phyloP scores from a whole-genome alignment of 2,888 invertebrate species.

The Chrysopilus asiliformis region DNA sequence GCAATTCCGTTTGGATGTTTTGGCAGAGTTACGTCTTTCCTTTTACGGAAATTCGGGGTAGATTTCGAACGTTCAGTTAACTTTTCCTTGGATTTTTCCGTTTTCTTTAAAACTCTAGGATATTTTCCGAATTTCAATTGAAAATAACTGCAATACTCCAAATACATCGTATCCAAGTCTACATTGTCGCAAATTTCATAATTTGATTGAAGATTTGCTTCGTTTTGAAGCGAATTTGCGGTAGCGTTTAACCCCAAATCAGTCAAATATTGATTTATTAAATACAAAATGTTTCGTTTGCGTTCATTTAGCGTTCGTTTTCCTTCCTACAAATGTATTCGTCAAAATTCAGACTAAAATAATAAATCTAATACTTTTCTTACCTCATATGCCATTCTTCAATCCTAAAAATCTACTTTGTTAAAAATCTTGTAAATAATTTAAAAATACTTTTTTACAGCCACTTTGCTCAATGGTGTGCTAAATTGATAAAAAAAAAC shows the following conservation, averaged over 20 bases:
- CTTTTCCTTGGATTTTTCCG: too few relatives aligned
- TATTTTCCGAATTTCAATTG: slow-evolving; percentile 72
- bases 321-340: too few relatives aligned
- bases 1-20: not conserved
- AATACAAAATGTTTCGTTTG: slow-evolving; percentile 43
- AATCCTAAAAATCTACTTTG: too few relatives aligned
- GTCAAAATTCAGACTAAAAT: too few relatives aligned
- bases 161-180: slow-evolving; percentile 72
- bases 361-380: too few relatives aligned
- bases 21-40: not conserved
- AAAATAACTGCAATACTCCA: slow-evolving; percentile 82
- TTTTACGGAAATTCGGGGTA: too few relatives aligned
- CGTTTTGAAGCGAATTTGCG: slow-evolving; percentile 50
- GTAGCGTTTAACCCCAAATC: slow-evolving; percentile 51
- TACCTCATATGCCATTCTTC: too few relatives aligned
- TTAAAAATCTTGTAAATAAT: too few relatives aligned
- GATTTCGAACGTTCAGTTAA: not conserved
- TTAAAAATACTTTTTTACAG: too few relatives aligned
- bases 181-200: slow-evolving; percentile 81
- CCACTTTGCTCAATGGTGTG: too few relatives aligned
- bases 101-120: slow-evolving; percentile 58
- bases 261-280: slow-evolving; percentile 52
- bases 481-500: too few relatives aligned
- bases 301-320: too few relatives aligned
- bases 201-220: slow-evolving; percentile 54